Percentiles rank a stretch among this genome's conserved stretches.
phyloP scores from a whole-genome alignment of 2,797 vertebrate genomes.

The Limosa lapponica region DNA sequence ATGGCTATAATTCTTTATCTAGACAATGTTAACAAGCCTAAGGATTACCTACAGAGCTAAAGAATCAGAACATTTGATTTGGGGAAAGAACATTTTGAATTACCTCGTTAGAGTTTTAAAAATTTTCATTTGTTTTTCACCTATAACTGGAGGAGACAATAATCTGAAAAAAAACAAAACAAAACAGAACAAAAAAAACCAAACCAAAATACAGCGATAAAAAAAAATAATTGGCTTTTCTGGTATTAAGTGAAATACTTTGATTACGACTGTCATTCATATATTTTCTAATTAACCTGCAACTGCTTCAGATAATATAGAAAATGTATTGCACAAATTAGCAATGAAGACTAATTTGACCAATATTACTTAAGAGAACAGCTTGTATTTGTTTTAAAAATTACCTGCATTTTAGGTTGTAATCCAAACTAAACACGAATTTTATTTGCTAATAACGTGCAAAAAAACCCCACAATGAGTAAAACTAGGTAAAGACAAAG shows the following conservation, averaged over 20 bases:
- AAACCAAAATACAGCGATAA: not conserved
- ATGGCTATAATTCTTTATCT: not conserved
- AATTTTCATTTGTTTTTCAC: not conserved
- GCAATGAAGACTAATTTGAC: not conserved
- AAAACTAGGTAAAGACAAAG: not conserved
- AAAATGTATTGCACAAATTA: not conserved
- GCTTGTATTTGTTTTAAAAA: not conserved
- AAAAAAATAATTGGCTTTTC: not conserved
- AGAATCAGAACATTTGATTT: not conserved
- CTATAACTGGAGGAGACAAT: not conserved
- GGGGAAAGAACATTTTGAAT: not conserved
- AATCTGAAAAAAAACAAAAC: not conserved
- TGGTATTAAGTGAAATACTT: not conserved
- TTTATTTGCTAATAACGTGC: not conserved
- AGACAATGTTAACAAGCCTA: not conserved
- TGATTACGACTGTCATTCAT: not conserved
- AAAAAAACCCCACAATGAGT: accelerated
- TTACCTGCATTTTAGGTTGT: not conserved
- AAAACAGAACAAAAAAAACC: not conserved
- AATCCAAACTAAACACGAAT: not conserved
- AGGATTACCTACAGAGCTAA: not conserved
- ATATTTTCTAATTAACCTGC: not conserved
- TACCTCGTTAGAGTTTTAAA: not conserved
- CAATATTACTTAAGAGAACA: not conserved
- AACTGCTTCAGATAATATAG: not conserved